phyloP scores from a whole-genome alignment of 2,113 vertebrate genomes.

The Loxodonta africana region DNA sequence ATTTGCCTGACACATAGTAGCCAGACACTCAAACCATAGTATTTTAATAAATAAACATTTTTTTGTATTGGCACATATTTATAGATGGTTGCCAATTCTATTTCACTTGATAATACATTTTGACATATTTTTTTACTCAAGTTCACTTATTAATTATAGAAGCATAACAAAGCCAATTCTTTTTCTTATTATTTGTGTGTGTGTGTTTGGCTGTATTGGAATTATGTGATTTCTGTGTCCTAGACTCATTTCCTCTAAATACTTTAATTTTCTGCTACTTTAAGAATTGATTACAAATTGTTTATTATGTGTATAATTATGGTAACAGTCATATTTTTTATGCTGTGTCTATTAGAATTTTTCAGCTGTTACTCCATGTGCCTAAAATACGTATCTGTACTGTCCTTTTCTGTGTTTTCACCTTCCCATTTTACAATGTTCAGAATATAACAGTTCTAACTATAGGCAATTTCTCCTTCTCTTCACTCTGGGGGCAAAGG shows the following conservation, averaged over 20 bases:
- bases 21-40: background rate
- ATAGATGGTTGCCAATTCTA: background rate
- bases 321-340: background rate
- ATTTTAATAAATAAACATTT: background rate
- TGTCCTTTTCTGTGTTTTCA: background rate
- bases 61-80: background rate
- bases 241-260: background rate
- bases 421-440: background rate
- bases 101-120: background rate
- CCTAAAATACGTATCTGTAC: background rate
- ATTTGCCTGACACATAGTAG: background rate
- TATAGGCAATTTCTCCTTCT: background rate
- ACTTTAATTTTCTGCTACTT: background rate
- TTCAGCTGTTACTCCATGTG: background rate
- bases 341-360: background rate
- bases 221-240: background rate
- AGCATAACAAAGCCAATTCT: background rate
- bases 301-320: background rate
- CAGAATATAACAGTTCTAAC: background rate
- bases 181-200: background rate
- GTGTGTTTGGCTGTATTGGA: background rate
- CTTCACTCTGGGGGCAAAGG: background rate
- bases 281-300: background rate
- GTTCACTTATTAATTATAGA: background rate
- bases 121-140: background rate